Percentiles rank a stretch among this genome's conserved stretches.
These are phyloP conservation scores for Gymnopithys bicolor DNA, from an alignment of 2,797 vertebrate genomes.

Conservation along the genomic window DNA sequence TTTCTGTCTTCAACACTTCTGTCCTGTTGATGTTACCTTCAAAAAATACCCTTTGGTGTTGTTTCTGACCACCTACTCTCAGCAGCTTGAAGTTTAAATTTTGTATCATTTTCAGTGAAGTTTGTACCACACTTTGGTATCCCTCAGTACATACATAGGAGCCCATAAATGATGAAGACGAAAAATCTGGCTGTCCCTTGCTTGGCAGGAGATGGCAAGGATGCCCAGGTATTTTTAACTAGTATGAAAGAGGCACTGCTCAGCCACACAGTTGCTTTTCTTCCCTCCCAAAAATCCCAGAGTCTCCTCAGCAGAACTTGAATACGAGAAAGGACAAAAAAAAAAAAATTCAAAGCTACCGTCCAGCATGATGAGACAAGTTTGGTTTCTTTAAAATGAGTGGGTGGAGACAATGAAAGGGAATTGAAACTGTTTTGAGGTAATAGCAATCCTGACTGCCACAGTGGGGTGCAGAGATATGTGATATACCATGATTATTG, in stretches of 20 bases:
- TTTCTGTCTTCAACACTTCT: neutral
- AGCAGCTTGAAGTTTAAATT: neutral
- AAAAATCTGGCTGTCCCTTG: neutral
- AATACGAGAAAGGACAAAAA: neutral
- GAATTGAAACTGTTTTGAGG: neutral
- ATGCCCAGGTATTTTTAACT: neutral
- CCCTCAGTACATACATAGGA: neutral
- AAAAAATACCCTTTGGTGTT: neutral
- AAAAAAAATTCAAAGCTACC: neutral
- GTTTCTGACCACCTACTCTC: neutral
- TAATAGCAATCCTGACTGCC: neutral
- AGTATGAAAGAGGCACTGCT: neutral
- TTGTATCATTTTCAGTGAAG: neutral
- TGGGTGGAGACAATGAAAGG: neutral
- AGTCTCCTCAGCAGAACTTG: neutral
- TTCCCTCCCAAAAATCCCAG: neutral
- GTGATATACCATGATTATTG: slow-evolving; percentile 19
- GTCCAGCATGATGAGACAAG: neutral
- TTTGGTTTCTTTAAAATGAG: neutral
- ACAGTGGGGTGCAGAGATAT: neutral
- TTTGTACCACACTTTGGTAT: neutral
- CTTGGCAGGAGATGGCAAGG: neutral
- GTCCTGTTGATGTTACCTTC: neutral
- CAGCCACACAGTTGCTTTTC: neutral
- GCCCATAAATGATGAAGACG: neutral